phyloP scores from a whole-genome alignment of 2,888 invertebrate genomes.

The Nemurella pictetii region DNA sequence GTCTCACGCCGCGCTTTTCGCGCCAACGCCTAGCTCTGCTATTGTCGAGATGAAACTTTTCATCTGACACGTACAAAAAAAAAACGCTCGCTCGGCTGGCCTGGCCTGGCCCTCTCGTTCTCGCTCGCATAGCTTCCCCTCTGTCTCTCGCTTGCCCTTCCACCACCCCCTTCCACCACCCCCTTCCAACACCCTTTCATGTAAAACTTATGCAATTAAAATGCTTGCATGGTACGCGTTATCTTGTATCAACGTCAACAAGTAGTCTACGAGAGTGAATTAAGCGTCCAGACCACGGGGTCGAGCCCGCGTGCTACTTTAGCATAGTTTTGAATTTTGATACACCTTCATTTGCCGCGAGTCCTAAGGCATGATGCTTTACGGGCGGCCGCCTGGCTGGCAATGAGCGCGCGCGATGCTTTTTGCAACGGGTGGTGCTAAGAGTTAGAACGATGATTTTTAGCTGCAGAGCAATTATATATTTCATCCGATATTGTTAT shows the following conservation, averaged over 20 bases:
- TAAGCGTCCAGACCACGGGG: background rate
- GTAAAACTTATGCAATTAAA: conserved; percentile 27
- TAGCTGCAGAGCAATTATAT: background rate
- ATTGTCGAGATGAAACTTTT: conserved; percentile 25
- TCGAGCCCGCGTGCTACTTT: background rate
- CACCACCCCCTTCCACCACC: background rate
- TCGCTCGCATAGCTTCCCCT: background rate
- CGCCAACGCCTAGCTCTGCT: conserved; percentile 29
- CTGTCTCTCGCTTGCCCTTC: background rate
- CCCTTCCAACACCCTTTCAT: background rate
- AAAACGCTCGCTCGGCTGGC: too few relatives aligned
- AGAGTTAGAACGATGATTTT: background rate
- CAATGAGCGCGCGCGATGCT: background rate
- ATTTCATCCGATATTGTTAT: background rate
- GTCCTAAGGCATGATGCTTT: background rate
- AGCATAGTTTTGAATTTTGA: background rate
- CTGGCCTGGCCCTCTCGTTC: too few relatives aligned
- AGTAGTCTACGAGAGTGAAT: background rate
- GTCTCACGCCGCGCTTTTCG: conserved; percentile 13
- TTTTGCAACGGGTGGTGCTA: background rate
- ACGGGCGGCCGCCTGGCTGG: background rate
- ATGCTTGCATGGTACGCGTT: conserved; percentile 4
- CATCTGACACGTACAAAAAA: background rate
- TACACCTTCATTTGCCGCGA: background rate
- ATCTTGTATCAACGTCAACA: conserved; percentile 19